Base-by-base conservation (phyloP, 2,888 invertebrate genomes). In the Trisateles emortualis region DNA sequence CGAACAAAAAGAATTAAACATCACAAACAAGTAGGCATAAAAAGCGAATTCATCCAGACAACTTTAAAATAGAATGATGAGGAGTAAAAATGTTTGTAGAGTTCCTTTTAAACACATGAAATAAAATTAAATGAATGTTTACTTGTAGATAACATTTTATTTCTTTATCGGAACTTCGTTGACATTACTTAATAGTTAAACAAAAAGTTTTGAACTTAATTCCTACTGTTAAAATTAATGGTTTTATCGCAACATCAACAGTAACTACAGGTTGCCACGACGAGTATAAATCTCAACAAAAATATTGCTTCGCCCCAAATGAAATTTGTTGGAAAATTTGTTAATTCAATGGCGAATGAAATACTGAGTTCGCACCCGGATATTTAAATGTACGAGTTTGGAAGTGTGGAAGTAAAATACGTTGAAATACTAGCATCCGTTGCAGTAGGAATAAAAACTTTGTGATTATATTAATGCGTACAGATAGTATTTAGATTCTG, bases 301-400 rank as follows among this genome's bases (percentile, higher is more conserved):
- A 74, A 73, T 68, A 73, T 72, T 56, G 64, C 64, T 62, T 61
- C 48, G 48, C 45, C 42, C n/a, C 50, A 67, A 74, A 70, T 63
- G 52, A 70, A 75, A 72, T 66, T 71, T 61, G 59, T 60, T 59
- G 61, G 53, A 56, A 63, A 64, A 66, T 60, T 60, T 39, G 50
- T 55, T 49, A 67, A 52, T 63, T 49, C 48, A 48, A 48, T 42
- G 47, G 47, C 22, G 41, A 40, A 62, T 53, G 45, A 49, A 46
- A 52, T 56, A 43, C 10, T 0, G 45, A 0, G 17, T 46, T 36
- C 14, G 10, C 50, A 17, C n/a, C 24, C 16, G 24, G 6, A 26
- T 36, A 41, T 60, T 47, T 53, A 38, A 50, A 68, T 40, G n/a
- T 40, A 42, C 26, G 8, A 30, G 8, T 17, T 47, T 55, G 13